Conservation (phyloP, 2,113 vertebrate species). For the Aphyosemion australe region DNA sequence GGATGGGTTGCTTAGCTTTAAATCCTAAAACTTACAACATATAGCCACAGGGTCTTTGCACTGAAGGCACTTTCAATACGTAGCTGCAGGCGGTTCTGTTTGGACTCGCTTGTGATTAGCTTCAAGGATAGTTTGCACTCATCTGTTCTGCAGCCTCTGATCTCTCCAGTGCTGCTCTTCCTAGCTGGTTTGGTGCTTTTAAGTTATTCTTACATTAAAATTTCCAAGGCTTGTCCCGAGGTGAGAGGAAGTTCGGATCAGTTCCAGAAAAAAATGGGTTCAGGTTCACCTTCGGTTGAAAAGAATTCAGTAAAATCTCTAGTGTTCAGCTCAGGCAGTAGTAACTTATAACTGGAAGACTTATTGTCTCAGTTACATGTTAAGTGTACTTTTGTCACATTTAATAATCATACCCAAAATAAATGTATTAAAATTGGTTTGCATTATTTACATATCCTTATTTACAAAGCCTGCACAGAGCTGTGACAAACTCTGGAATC, state of each 20-base stretch:
- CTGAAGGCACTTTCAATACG: slow-evolving; percentile 16
- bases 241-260: slow-evolving; percentile 22
- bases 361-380: too few species aligned
- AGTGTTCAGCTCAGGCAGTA: too few species aligned
- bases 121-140: slow-evolving; percentile 18
- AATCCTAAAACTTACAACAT: slow-evolving; percentile 11
- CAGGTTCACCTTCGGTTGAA: background rate
- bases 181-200: slow-evolving; percentile 19
- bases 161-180: slow-evolving; percentile 17
- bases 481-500: too few species aligned
- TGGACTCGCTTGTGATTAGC: slow-evolving; percentile 45
- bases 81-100: slow-evolving; percentile 43
- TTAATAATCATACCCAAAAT: too few species aligned
- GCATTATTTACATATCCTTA: too few species aligned
- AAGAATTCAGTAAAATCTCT: too few species aligned
- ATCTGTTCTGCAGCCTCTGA: slow-evolving; percentile 32
- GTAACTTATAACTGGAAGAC: too few species aligned
- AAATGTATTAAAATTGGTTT: too few species aligned
- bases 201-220: slow-evolving; percentile 17
- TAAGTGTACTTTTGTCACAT: too few species aligned
- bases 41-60: slow-evolving; percentile 20
- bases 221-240: slow-evolving; percentile 40
- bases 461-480: too few species aligned
- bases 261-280: slow-evolving; percentile 3
- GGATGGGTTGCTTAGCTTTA: background rate